Evolutionary conservation across 2,797 vertebrate genomes (phyloP), one percentile per base, ranked within the genome.

Genomic region (Hylomyscus alleni): DNA sequence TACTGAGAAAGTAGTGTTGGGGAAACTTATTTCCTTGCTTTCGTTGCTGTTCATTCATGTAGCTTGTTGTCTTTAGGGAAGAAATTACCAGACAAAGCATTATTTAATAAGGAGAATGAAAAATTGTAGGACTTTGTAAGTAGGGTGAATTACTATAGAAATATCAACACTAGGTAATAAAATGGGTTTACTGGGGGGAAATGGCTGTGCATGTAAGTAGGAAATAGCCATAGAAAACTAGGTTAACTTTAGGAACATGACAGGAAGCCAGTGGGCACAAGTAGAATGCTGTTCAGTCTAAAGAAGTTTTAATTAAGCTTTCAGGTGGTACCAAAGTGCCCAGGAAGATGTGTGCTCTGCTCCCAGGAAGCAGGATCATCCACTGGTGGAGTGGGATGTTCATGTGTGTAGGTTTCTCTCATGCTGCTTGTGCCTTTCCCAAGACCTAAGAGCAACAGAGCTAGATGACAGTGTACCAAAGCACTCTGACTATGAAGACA

Each of bases 1-100:
- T 29, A 2, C 19, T 72, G 14, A 24, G 22, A 80, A 83, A 75
- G 84, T 4, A 65, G 15, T 26, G 3, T 1, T 58, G 37, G 44
- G 37, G 22, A 81, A 95, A 56, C 34, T 58, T 93, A 44, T 80
- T 84, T 80, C 47, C 10, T 81, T 93, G 5, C 72, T 89, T 58
- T 73, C n/a, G 10, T 3, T 76, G 12, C 60, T 34, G 86, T 34
- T 89, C 75, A 80, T 83, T 91, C n/a, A 89, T 24, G 82, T 83
- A 93, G 31, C 31, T 75, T 91, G 3, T 31, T 75, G 31, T 93
- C 62, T 26, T 85, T 72, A 75, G 10, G 29, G 58, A 91, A 90
- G 54, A 72, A 0, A n/a, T 0, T 56, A 31, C 22, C 54, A 69
- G 76, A 89, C n/a, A 11, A 82, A 47, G 15, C 65, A n/a, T 31